phyloP scores from a whole-genome alignment of 92 coral and sea anemone genomes.

The Parazoanthus swiftii region DNA sequence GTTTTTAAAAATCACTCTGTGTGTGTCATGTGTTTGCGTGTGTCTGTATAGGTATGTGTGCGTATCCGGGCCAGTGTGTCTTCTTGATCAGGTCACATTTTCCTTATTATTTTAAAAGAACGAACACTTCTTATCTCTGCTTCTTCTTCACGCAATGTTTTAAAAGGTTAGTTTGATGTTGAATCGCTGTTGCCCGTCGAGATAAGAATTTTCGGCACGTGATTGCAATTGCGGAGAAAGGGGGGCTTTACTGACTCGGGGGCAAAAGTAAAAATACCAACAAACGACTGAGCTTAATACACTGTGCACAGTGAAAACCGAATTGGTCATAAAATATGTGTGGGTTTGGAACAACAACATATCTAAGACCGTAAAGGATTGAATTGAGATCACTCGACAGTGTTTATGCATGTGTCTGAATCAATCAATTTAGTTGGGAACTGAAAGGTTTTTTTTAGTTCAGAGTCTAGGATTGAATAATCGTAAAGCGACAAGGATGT shows the following conservation, averaged over 20 bases:
- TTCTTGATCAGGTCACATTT: no score
- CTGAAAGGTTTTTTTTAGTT: not conserved
- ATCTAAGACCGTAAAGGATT: not conserved
- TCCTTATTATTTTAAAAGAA: no score
- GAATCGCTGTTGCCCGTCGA: not conserved
- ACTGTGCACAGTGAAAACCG: not conserved
- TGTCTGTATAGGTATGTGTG: no score
- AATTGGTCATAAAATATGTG: not conserved
- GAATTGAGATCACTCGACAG: not conserved
- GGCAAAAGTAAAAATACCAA: not conserved
- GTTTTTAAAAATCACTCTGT: no score
- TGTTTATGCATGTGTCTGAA: slow-evolving; percentile 7
- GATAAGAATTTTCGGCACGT: not conserved
- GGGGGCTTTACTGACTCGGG: not conserved
- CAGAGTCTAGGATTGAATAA: no score
- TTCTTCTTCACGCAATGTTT: not conserved
- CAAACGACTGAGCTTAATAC: not conserved
- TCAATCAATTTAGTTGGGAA: not conserved
- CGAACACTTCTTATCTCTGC: not conserved
- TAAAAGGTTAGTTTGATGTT: not conserved
- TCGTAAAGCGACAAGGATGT: no score
- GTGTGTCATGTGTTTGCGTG: no score
- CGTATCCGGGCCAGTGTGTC: no score
- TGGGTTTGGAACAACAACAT: not conserved
- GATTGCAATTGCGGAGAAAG: not conserved